Conservation (phyloP, 2,888 invertebrate species). For the Gerris lacustris region DNA sequence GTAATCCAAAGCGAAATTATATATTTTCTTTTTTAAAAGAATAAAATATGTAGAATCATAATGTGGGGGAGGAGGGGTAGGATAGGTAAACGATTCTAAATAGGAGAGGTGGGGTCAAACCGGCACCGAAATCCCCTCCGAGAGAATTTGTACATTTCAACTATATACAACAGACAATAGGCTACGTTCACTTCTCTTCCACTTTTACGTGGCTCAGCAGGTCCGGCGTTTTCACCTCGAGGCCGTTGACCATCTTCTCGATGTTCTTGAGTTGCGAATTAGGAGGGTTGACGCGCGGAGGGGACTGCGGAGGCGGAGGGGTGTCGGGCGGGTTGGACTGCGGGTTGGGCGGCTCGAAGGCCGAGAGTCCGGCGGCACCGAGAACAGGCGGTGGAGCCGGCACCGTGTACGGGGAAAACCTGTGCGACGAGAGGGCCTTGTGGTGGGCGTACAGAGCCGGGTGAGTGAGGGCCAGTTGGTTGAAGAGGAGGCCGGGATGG, state of each 20-base stretch:
- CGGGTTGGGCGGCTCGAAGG: slow-evolving; percentile 81
- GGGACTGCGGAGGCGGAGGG: slow-evolving; percentile 27
- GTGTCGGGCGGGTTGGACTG: slow-evolving; percentile 35
- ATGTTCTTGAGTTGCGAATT: slow-evolving; percentile 83
- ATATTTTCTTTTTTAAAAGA: slow-evolving; percentile 11
- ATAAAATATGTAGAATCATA: slow-evolving; percentile 17
- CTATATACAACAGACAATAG: not conserved
- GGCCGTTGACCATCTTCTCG: slow-evolving; percentile 93
- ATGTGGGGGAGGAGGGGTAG: slow-evolving; percentile 1
- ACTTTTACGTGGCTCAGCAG: slow-evolving; percentile 27
- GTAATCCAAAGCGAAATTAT: not conserved
- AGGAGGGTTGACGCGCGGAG: slow-evolving; percentile 39
- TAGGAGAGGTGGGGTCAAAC: no score
- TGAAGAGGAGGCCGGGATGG: slow-evolving; percentile 73
- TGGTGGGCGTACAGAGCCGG: slow-evolving; percentile 38
- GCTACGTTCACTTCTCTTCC: slow-evolving; percentile 23
- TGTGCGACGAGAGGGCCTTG: slow-evolving; percentile 39
- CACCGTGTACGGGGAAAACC: slow-evolving; percentile 82
- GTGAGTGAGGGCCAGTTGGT: slow-evolving; percentile 77
- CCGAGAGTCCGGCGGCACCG: slow-evolving; percentile 50
- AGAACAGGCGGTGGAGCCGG: slow-evolving; percentile 40
- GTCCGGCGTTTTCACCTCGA: slow-evolving; percentile 57
- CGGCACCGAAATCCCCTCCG: no score
- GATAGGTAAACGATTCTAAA: no score
- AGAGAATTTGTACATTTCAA: not conserved